Evolutionary conservation across 1,140 invertebrate genomes (phyloP), one percentile per base, ranked within the genome.

Genomic region (Calycopis cecrops): DNA sequence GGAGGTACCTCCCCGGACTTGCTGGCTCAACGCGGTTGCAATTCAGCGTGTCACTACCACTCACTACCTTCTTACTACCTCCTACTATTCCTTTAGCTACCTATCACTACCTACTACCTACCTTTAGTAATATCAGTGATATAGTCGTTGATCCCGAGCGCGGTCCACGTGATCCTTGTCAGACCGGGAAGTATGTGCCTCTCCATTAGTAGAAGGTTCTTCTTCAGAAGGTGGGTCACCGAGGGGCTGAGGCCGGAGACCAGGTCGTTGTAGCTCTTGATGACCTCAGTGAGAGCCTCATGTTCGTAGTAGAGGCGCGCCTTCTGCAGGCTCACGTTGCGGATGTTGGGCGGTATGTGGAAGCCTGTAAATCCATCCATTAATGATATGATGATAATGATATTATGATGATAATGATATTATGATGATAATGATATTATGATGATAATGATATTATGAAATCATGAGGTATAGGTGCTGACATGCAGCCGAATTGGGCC

Each of bases 131-230:
- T 85, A 60, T 86, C 83, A 33, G 71, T 76, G 21, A 86, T 86
- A 48, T 94, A 97, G 51, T 96, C 94, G 35, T 86, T 86, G 44
- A 97, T 96, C 10, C 93, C 92, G 3, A 97, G 85, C 0, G 94
- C 95, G 58, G 92, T 93, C 96, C 96, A 97, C 52, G 93, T 95
- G 28, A 96, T 92, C 28, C 95, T 90, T 6, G 92, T 93, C 0
- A 94, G 76, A 7, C 95, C 96, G 18, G 94, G 94, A 55, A 94
- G 90, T 51, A 98, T 93, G 40, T 92, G 90, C 17, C 92, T 90
- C 68, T 96, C 94, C 42, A 95, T 90, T 37, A 95, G 91, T 68
- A 90, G 85, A 3, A 97, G 88, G 59, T 92, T 91, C 0, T 88
- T 88, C 54, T 92, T 92, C 62, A 94, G 73, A 16, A 95, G 89